Base-by-base conservation (phyloP, 2,797 vertebrate species). In the Tarsius wallacei region DNA sequence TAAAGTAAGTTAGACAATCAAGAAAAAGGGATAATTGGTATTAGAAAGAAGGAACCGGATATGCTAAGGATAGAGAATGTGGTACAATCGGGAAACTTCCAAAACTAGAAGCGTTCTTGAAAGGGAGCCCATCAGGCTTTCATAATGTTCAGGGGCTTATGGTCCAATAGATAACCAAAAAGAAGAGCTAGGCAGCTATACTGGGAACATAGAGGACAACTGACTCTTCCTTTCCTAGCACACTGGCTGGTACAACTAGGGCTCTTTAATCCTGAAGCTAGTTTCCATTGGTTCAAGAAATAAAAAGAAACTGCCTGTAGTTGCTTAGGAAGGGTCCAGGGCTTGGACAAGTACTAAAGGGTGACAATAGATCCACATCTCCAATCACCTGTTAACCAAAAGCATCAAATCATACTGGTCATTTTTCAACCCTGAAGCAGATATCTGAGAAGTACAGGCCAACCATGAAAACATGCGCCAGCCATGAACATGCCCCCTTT, bases 261-360 rank as follows among this genome's bases (percentile, higher is more conserved):
- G 33, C 13, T 49, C 70, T 71, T 82, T 42, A 63, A 22, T 73
- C 14, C n/a, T 26, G 21, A 64, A 77, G n/a, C 15, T 19, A 64
- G 42, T 70, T 63, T 71, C 91, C 78, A 71, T 42, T 84, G 28
- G 33, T 55, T 91, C n/a, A 42, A 77, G n/a, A 91, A 91, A 83
- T 71, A 49, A 51, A 83, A 87, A 26, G 12, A 95, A 95, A 26
- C 3, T 68, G n/a, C 13, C 11, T 66, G 3, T 19, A 66, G 55
- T 74, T 83, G 22, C 61, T 94, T 61, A 61, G 16, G 22, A 71
- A 68, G 5, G 14, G 73, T 85, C 13, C 59, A 86, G 76, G 70
- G 6, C 33, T 47, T 74, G 10, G 28, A 22, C 28, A 85, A 66
- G 12, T 36, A 64, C 49, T 78, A 59, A 86, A 76, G 14, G 15